Percentiles rank a stretch among this genome's conserved stretches.
These are phyloP conservation scores for Heliothis virescens DNA, from an alignment of 1,140 invertebrate species.

Conservation along the genomic window DNA sequence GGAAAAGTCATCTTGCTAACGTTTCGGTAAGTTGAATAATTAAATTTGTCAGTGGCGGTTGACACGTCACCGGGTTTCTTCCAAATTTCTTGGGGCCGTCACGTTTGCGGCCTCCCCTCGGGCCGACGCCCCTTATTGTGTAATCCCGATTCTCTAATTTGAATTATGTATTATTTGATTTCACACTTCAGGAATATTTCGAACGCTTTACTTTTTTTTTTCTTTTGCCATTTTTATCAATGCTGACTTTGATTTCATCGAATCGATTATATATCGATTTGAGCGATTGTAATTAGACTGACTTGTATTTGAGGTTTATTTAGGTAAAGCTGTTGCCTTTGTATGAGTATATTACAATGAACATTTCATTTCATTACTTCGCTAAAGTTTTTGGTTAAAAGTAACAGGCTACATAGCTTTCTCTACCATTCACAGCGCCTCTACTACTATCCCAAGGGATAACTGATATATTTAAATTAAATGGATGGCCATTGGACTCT, in stretches of 20 bases:
- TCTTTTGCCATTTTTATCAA: conserved; percentile 30
- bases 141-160: conserved; percentile 82
- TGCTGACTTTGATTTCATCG: conserved; percentile 41
- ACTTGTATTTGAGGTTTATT: conserved; percentile 21
- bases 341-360: neutral
- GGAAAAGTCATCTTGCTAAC: conserved; percentile 84
- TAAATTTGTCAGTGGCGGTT: conserved; percentile 84
- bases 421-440: neutral
- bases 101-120: conserved; percentile 67
- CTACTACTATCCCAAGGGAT: neutral
- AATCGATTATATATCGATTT: conserved; percentile 41
- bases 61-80: conserved; percentile 80
- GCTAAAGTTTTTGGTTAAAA: neutral
- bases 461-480: conserved; percentile 11
- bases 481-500: neutral
- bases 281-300: conserved; percentile 9
- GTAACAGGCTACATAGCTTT: neutral
- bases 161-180: conserved; percentile 86
- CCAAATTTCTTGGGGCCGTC: conserved; percentile 74
- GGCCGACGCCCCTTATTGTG: conserved; percentile 70
- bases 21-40: conserved; percentile 85
- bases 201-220: conserved; percentile 44
- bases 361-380: neutral
- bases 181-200: conserved; percentile 66
- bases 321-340: neutral